Evolutionary conservation across 2,888 invertebrate species (phyloP), one percentile per base, ranked within the genome.

Genomic region (Eupeodes luniger): DNA sequence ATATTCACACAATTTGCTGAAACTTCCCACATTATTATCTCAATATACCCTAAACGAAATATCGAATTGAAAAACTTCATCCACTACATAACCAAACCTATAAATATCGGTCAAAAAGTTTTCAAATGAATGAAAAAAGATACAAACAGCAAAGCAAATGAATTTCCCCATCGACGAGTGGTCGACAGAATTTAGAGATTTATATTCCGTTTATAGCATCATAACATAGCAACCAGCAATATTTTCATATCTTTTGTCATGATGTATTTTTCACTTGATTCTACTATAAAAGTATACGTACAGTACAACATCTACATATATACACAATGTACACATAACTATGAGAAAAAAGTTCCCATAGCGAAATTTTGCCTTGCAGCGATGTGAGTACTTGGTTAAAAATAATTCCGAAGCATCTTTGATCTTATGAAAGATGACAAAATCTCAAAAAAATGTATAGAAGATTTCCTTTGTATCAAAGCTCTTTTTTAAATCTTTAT

Each of bases 51-150:
- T 27, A 67, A 67, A 27, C 57, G 57, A 59, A 72, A 72, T 66
- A 81, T 81, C 47, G 27, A 75, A 81, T 74, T 74, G 66, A 40
- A 81, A 81, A 81, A 81, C 49, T 81, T 75, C 64, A 36, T 9
- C 77, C 40, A 3, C 9, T 59, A 34, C 27, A 27, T 53, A 59
- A 70, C 70, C 70, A 34, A 70, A 11, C 19, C 51, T 40, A 81
- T 74, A 59, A 74, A 81, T 81, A 74, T 74, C 74, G 81, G 81
- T 81, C 81, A 61, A 81, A 66, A 81, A 81, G 74, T 74, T 81
- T 67, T 47, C 40, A 67, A 49, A 79, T 62, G 53, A 64, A 76
- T 34, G 27, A 59, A 53, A 19, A 53, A 67, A 16, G 51, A 34
- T 69, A 69, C 69, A 69, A 69, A 27, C 57, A 67, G 53, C 69